Percentiles rank a stretch among this genome's conserved stretches.
These are phyloP conservation scores for Agrenia bidenticulata DNA, from an alignment of 2,888 invertebrate species.

Conservation along the genomic window DNA sequence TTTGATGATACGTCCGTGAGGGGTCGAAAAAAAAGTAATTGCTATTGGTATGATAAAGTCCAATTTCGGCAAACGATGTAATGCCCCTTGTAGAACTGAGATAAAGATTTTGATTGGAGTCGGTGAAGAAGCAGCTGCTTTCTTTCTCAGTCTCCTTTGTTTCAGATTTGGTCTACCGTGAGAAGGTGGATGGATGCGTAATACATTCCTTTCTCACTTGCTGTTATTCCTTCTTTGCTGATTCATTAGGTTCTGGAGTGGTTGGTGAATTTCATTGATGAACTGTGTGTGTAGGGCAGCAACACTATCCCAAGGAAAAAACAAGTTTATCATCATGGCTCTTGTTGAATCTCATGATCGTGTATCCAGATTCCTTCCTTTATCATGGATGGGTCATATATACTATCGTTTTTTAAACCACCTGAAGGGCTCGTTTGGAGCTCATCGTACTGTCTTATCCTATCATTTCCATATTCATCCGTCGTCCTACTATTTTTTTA, in stretches of 20 bases:
- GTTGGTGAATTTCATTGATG: constrained; percentile 40
- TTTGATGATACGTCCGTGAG: no score
- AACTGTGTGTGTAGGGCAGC: constrained; percentile 29
- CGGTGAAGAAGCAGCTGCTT: constrained; percentile 12
- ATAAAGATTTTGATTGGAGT: no score
- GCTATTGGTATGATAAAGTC: no score
- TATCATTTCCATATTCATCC: constrained; percentile 23
- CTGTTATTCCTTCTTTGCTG: constrained; percentile 9
- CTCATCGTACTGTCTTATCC: constrained; percentile 5
- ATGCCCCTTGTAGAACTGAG: no score
- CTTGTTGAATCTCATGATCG: no score
- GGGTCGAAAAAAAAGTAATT: no score
- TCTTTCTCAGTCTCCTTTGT: constrained; percentile 13
- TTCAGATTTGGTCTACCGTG: neutral
- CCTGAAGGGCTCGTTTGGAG: constrained; percentile 7
- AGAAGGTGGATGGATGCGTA: neutral
- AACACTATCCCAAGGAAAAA: neutral
- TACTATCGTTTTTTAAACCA: constrained; percentile 10
- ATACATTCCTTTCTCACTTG: constrained; percentile 12
- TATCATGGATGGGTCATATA: neutral
- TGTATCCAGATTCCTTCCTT: constrained; percentile 9
- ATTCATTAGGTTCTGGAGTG: constrained; percentile 18
- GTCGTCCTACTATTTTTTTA: constrained; percentile 8
- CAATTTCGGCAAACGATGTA: no score
- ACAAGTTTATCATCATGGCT: constrained; percentile 1